phyloP scores from a whole-genome alignment of 2,888 invertebrate species.

The Diogma glabrata region DNA sequence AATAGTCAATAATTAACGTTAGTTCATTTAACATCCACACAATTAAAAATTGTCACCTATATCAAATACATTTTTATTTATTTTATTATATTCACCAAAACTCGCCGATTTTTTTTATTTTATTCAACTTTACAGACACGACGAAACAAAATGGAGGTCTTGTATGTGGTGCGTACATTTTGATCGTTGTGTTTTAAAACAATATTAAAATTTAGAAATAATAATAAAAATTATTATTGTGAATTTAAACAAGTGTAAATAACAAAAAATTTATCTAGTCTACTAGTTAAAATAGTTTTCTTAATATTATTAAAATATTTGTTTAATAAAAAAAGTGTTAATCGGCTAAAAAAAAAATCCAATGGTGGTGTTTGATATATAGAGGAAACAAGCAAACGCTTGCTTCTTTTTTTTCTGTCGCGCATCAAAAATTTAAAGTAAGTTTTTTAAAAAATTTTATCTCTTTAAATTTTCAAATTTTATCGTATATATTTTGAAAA shows the following conservation, averaged over 20 bases:
- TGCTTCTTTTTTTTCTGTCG: slow-evolving; percentile 16
- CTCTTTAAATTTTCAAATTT: too few relatives aligned
- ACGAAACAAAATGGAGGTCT: slow-evolving; percentile 38
- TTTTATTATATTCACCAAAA: slow-evolving; percentile 2
- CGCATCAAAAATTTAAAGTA: slow-evolving; percentile 18
- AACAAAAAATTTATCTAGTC: slow-evolving; percentile 16
- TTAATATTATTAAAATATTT: slow-evolving; percentile 10
- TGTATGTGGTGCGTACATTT: slow-evolving; percentile 38
- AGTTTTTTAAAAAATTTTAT: too few relatives aligned
- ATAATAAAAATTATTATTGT: slow-evolving; percentile 3
- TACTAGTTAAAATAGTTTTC: slow-evolving; percentile 10
- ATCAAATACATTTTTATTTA: not conserved
- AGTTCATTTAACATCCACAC: too few relatives aligned
- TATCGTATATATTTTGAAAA: not conserved
- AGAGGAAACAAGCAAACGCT: slow-evolving; percentile 11
- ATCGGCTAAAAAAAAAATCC: slow-evolving; percentile 28
- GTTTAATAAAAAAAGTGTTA: slow-evolving; percentile 19
- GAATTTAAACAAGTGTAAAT: slow-evolving; percentile 15
- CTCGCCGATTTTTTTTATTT: slow-evolving; percentile 10
- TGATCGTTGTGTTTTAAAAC: slow-evolving; percentile 19
- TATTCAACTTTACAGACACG: slow-evolving; percentile 8
- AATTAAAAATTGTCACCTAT: too few relatives aligned
- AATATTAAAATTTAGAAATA: slow-evolving; percentile 3
- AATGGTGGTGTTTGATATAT: slow-evolving; percentile 11
- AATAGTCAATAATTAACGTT: too few relatives aligned